Conservation (phyloP, 2,797 vertebrate species). For the Pangasius macronema region DNA sequence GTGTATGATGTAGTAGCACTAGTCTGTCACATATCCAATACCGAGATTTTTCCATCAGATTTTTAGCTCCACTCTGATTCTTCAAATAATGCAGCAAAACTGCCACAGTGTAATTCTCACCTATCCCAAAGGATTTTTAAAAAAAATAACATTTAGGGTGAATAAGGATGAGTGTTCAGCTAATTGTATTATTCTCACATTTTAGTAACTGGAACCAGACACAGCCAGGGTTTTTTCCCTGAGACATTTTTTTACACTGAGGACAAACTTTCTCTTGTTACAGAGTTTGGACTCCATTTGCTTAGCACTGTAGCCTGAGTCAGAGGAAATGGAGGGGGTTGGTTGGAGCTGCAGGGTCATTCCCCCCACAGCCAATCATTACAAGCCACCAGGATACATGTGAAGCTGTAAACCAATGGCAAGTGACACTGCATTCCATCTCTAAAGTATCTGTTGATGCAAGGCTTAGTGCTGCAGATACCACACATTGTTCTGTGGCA, state of each 20-base stretch:
- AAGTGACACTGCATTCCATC: background rate
- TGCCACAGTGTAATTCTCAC: background rate
- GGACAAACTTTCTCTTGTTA: background rate
- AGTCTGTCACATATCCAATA: background rate
- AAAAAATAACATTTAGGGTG: background rate
- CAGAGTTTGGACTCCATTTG: slow-evolving; percentile 15
- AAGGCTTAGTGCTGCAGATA: slow-evolving; percentile 25
- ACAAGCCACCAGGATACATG: slow-evolving; percentile 8
- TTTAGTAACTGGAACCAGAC: slow-evolving; percentile 1
- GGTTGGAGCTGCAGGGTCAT: slow-evolving; percentile 36
- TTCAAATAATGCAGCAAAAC: background rate
- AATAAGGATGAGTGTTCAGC: background rate
- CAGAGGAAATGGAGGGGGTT: slow-evolving; percentile 48
- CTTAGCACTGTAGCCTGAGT: background rate
- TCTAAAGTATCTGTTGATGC: slow-evolving; percentile 16
- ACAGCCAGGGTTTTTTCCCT: background rate
- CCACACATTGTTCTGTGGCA: slow-evolving; percentile 21
- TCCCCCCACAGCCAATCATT: slow-evolving; percentile 40
- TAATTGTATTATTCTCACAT: background rate
- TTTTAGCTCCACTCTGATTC: background rate
- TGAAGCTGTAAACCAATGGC: slow-evolving; percentile 23
- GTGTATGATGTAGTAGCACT: background rate
- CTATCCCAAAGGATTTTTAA: background rate
- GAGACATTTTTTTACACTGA: background rate
- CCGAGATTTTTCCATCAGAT: background rate